These are phyloP conservation scores for Brachypalpus laphriformis DNA, from an alignment of 2,888 invertebrate genomes.

Conservation along the genomic window DNA sequence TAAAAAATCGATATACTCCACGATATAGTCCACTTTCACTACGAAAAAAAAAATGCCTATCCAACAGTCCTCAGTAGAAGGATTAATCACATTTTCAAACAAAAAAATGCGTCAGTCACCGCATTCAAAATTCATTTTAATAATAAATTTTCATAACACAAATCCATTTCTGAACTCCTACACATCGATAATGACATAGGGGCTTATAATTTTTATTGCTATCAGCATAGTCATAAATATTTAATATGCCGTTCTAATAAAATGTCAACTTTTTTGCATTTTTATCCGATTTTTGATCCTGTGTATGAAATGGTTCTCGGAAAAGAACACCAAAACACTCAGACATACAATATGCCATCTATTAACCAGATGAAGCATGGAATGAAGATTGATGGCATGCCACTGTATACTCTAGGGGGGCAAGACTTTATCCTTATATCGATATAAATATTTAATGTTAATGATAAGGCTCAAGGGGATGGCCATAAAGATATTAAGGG, in stretches of 20 bases:
- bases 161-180: not conserved
- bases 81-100: not conserved
- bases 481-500: slow-evolving; percentile 21
- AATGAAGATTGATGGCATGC: slow-evolving; percentile 63
- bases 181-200: slow-evolving; percentile 16
- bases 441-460: slow-evolving; percentile 43
- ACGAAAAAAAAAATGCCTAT: not conserved
- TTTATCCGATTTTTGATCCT: slow-evolving; percentile 26
- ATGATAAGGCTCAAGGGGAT: slow-evolving; percentile 15
- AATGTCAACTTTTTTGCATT: slow-evolving; percentile 3
- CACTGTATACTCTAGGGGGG: slow-evolving; percentile 17
- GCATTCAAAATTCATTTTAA: not conserved
- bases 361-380: slow-evolving; percentile 43
- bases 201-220: slow-evolving; percentile 18
- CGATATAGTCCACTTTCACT: not conserved
- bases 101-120: not conserved
- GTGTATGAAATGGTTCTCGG: not conserved
- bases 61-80: not conserved
- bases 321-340: not conserved
- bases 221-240: slow-evolving; percentile 4
- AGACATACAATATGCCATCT: slow-evolving; percentile 26
- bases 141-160: not conserved
- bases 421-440: slow-evolving; percentile 36
- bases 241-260: slow-evolving; percentile 4
- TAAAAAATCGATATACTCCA: too few relatives aligned